phyloP scores from a whole-genome alignment of 2,888 invertebrate species.

The Oithona nana region DNA sequence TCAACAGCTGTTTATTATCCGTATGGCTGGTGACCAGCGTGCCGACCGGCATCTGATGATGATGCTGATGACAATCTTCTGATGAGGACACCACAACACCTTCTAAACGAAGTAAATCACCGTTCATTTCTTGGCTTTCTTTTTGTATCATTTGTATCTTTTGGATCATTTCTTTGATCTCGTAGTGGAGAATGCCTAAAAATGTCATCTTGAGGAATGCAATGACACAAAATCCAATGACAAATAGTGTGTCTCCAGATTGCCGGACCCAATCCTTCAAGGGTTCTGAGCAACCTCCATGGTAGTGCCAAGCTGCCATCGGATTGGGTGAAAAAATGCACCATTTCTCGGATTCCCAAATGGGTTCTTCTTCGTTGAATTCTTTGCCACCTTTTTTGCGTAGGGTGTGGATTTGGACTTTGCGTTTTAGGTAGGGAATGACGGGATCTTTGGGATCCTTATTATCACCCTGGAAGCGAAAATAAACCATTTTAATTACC shows the following conservation, averaged over 20 bases:
- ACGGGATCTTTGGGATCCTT: not conserved
- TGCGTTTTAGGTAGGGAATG: not conserved
- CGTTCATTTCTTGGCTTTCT: conserved; percentile 28
- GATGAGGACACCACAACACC: too few species aligned
- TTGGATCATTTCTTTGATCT: conserved; percentile 76
- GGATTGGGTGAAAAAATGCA: not conserved
- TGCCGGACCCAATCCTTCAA: conserved; percentile 52
- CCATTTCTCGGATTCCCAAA: conserved; percentile 1
- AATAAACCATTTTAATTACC: too few species aligned
- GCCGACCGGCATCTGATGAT: not conserved
- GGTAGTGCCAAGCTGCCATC: conserved; percentile 18
- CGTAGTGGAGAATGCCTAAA: conserved; percentile 57
- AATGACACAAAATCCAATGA: conserved; percentile 67
- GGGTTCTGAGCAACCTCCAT: conserved; percentile 48
- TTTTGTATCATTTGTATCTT: conserved; percentile 60
- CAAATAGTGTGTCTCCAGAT: conserved; percentile 53
- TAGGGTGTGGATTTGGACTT: not conserved
- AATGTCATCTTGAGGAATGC: conserved; percentile 74
- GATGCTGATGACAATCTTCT: too few species aligned
- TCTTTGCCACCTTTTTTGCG: not conserved
- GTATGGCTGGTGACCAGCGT: not conserved
- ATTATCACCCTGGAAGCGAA: not conserved
- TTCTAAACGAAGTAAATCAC: too few species aligned
- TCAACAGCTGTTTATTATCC: not conserved
- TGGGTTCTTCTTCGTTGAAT: not conserved